These are phyloP conservation scores for Diogma glabrata DNA, from an alignment of 2,888 invertebrate genomes.

Conservation along the genomic window DNA sequence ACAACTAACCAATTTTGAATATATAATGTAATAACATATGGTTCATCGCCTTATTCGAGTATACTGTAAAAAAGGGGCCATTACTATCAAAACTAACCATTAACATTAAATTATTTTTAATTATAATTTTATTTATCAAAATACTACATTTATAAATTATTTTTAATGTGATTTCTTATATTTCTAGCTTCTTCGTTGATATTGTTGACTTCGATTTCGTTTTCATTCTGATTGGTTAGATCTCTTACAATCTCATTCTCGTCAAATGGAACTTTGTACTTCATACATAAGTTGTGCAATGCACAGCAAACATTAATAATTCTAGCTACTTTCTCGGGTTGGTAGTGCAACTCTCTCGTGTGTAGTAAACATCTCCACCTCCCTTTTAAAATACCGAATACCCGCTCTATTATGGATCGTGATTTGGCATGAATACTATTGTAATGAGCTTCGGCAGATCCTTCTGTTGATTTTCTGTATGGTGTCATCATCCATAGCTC, in stretches of 20 bases:
- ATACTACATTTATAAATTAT: neutral
- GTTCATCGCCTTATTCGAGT: too few relatives aligned
- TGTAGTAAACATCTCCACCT: neutral
- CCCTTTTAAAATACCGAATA: neutral
- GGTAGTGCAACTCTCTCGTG: neutral
- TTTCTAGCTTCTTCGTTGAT: neutral
- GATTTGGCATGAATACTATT: neutral
- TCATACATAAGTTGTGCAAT: neutral
- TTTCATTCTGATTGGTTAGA: neutral
- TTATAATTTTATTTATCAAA: too few relatives aligned
- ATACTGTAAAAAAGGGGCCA: too few relatives aligned
- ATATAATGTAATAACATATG: too few relatives aligned
- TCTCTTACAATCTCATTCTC: neutral
- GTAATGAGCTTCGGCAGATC: neutral
- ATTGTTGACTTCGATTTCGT: too few relatives aligned
- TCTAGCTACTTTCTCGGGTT: neutral
- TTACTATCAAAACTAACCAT: too few relatives aligned
- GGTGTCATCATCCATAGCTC: neutral
- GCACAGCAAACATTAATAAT: neutral
- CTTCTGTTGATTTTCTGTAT: neutral
- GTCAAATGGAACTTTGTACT: neutral
- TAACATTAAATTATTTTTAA: too few relatives aligned
- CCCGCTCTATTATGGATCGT: neutral
- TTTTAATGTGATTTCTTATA: neutral
- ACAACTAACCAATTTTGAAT: too few relatives aligned